phyloP scores from a whole-genome alignment of 1,140 invertebrate species.

The Chymomyza costata region DNA sequence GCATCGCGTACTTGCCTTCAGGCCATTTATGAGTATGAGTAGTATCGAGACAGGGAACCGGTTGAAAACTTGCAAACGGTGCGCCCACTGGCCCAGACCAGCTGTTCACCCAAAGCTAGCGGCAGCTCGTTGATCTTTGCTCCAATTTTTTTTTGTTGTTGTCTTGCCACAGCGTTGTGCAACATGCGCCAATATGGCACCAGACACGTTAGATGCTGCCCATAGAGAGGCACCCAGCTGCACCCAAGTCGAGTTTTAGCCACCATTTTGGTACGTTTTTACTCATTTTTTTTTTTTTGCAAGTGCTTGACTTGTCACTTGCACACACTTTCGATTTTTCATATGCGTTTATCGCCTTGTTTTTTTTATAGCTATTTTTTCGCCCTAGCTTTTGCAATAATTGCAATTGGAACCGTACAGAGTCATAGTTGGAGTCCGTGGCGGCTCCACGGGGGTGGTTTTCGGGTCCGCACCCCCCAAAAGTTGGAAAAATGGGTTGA shows the following conservation, averaged over 20 bases:
- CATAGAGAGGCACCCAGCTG: constrained; percentile 38
- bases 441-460: too few relatives aligned
- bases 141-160: constrained; percentile 52
- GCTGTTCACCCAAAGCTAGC: constrained; percentile 28
- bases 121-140: constrained; percentile 65
- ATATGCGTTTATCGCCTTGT: constrained; percentile 34
- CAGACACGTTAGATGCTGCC: constrained; percentile 4
- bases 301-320: constrained; percentile 22
- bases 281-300: too few relatives aligned
- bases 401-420: constrained; percentile 54
- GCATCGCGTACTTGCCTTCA: too few relatives aligned
- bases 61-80: constrained; percentile 37
- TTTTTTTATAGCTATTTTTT: neutral
- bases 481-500: too few relatives aligned
- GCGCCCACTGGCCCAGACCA: constrained; percentile 21
- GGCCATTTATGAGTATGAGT: constrained; percentile 13
- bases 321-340: constrained; percentile 62
- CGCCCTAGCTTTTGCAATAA: constrained; percentile 2
- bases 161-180: constrained; percentile 48
- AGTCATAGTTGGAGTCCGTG: too few relatives aligned
- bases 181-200: constrained; percentile 48
- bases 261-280: too few relatives aligned
- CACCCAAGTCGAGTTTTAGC: constrained; percentile 38
- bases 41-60: constrained; percentile 46
- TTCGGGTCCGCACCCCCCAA: too few relatives aligned